A percentile compares a stretch with the other conserved stretches of the same genome.
These are phyloP conservation scores for Acropora tenuis DNA, from an alignment of 64 coral and sea anemone species.

Conservation along the genomic window DNA sequence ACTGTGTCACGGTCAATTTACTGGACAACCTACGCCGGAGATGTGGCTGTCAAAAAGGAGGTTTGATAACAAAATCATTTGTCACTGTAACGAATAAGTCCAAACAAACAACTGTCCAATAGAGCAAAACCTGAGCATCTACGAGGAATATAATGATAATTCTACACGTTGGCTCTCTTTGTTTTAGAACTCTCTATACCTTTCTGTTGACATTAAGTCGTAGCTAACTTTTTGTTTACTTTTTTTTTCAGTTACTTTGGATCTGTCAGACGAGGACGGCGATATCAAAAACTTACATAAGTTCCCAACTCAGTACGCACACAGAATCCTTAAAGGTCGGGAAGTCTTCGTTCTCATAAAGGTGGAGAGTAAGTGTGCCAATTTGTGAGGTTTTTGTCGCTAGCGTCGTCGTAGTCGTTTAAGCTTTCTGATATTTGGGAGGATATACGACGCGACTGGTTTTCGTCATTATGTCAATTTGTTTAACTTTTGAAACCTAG, in stretches of 20 bases:
- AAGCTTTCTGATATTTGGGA: background rate
- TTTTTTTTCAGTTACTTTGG: constrained; percentile 47
- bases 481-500: too few species aligned
- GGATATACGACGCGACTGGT: too few species aligned
- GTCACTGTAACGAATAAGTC: background rate
- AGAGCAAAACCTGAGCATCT: too few species aligned
- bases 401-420: background rate
- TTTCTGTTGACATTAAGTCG: too few species aligned
- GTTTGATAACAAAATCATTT: constrained; percentile 21
- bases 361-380: constrained; percentile 76
- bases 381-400: background rate
- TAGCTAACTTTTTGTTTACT: background rate
- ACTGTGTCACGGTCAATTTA: constrained; percentile 82
- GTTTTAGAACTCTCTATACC: too few species aligned
- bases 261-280: constrained; percentile 86
- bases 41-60: constrained; percentile 82
- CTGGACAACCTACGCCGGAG: constrained; percentile 81
- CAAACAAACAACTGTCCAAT: too few species aligned
- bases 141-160: too few species aligned
- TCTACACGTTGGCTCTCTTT: too few species aligned
- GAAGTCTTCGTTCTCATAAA: constrained; percentile 79
- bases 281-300: constrained; percentile 76
- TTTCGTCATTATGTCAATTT: too few species aligned
- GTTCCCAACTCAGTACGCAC: constrained; percentile 75
- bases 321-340: constrained; percentile 80